Percentiles rank a stretch among this genome's conserved stretches.
These are phyloP conservation scores for Danio kyathit DNA, from an alignment of 2,797 vertebrate species.

Conservation along the genomic window DNA sequence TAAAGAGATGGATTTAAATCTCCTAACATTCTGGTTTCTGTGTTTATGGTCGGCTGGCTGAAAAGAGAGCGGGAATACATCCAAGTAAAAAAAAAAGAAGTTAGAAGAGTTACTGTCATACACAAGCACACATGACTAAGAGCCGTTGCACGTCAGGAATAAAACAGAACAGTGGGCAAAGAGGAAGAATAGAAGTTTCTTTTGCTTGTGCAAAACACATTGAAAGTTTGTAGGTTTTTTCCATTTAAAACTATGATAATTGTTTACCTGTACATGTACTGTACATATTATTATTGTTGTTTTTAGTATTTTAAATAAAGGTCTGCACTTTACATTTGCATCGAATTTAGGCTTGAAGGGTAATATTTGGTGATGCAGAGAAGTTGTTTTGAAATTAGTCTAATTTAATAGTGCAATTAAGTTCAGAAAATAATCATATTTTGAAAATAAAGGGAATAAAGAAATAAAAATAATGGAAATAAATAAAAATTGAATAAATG, in stretches of 20 bases:
- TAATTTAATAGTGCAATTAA: too few relatives aligned
- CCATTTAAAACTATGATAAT: not conserved
- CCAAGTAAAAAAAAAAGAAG: conserved; percentile 15
- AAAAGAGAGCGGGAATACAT: conserved; percentile 48
- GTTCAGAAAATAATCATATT: not conserved
- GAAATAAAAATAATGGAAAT: too few relatives aligned
- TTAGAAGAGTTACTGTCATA: conserved; percentile 1
- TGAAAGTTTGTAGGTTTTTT: too few relatives aligned
- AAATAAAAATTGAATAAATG: too few relatives aligned
- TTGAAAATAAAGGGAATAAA: too few relatives aligned
- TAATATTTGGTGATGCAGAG: not conserved
- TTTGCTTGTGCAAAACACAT: not conserved
- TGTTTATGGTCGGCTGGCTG: conserved; percentile 57
- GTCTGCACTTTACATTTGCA: not conserved
- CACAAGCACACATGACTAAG: conserved; percentile 2
- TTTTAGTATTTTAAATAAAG: not conserved
- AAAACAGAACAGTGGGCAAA: conserved; percentile 4
- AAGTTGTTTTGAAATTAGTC: not conserved
- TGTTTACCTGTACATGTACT: not conserved
- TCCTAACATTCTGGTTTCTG: conserved; percentile 71
- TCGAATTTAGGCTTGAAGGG: not conserved
- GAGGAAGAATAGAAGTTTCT: not conserved
- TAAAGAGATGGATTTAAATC: conserved; percentile 76
- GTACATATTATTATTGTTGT: not conserved
- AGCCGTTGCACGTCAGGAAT: conserved; percentile 2